Base-by-base conservation (phyloP, 2,888 invertebrate species). In the Hydrotaea diabolus region DNA sequence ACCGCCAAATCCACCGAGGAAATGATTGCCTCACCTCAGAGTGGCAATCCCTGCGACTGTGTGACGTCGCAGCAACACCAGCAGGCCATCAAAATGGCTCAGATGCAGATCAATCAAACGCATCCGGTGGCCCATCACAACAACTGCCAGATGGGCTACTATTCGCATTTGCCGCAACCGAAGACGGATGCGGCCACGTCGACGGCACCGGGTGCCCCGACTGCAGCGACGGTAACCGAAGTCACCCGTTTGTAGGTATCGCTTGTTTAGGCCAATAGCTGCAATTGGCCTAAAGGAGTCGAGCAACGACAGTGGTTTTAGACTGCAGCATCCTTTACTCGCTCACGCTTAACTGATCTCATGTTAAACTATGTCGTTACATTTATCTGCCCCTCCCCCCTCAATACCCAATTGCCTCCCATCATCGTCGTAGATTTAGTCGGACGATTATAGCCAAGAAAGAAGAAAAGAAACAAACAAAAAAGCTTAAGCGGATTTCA, bases 1-100 rank as follows among this genome's bases (percentile, higher is more conserved):
- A 92, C 96, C 0, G 96, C 96, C 0, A 97, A 97, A 90, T 97
- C 97, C 0, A 96, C 96, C 0, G 97, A 97, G 91, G 96, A 96
- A 90, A 93, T 97, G 21, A 94, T 96, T 69, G 88, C 90, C 0
- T 88, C 89, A 0, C 75, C 86, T 5, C 83, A 77, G 11, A 62
- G 66, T 36, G 73, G 64, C 9, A 15, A 36, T 7, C 73, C 43
- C 46, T 91, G 91, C 46, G 91, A 91, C 80, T 91, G 91, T 43
- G 86, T 90, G 72, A 90, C 89, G 13, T 88, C 88, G 0, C 89
- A 88, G 64, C 86, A 89, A 79, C 91, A 90, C 64, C 90, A 90
- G 64, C 90, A 91, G 74, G 90, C 90, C 0, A 77, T 89, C 0
- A 88, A 91, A 82, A 88, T 90, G 5, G 90, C 90, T 1, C 90